A percentile compares a stretch with the other conserved stretches of the same genome.
These are phyloP conservation scores for Passer domesticus DNA, from an alignment of 2,113 vertebrate species.

Conservation along the genomic window DNA sequence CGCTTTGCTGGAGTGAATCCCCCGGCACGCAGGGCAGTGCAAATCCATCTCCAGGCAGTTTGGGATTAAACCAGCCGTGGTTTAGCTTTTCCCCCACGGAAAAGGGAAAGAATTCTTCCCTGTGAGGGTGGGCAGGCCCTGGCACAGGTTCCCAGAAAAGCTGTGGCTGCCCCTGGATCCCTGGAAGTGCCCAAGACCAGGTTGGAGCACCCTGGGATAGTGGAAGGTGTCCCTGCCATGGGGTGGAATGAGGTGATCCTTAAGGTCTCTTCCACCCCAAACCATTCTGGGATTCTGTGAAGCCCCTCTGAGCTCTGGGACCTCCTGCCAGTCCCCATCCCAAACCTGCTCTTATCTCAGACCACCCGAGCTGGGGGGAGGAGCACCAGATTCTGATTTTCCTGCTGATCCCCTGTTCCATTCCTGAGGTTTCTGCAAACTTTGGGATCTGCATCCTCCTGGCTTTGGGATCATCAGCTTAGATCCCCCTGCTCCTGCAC, in stretches of 20 bases:
- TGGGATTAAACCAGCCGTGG: fast-evolving
- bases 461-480: background rate
- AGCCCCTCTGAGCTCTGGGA: background rate
- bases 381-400: background rate
- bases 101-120: background rate
- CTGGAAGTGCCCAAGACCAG: background rate
- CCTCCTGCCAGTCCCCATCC: background rate
- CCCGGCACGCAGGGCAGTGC: fast-evolving
- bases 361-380: background rate
- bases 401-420: background rate
- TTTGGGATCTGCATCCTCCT: background rate
- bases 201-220: fast-evolving
- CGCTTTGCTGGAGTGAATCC: background rate
- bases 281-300: background rate
- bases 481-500: background rate
- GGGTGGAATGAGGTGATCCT: background rate
- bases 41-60: fast-evolving
- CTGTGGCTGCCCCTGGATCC: background rate
- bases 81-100: background rate
- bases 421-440: background rate
- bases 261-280: background rate
- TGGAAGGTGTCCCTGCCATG: background rate
- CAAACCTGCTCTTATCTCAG: background rate
- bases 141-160: background rate
- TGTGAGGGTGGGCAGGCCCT: background rate